Evolutionary conservation across 2,888 invertebrate genomes (phyloP).

Genomic region (Ectemnius continuus): DNA sequence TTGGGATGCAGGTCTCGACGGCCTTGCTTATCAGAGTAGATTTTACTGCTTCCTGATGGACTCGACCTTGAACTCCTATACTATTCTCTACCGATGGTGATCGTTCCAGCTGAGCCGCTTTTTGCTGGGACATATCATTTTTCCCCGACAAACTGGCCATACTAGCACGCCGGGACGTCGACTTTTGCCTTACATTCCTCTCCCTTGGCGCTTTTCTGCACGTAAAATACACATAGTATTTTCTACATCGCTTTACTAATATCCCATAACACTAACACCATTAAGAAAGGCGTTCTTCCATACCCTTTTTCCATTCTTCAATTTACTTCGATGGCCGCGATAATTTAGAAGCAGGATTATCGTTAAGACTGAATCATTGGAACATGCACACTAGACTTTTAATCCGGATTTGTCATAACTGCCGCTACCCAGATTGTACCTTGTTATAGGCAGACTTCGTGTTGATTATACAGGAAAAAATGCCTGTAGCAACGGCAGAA

Average conservation of each 20-base stretch:
- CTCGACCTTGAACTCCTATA: neutral
- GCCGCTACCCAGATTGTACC: conserved; percentile 16
- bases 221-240: neutral
- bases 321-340: conserved; percentile 32
- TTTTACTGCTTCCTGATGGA: neutral
- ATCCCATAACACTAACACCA: neutral
- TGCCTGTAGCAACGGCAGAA: too few relatives aligned
- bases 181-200: conserved; percentile 28
- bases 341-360: neutral
- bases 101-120: conserved; percentile 17
- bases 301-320: conserved; percentile 52
- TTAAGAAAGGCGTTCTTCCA: neutral
- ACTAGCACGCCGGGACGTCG: conserved; percentile 35
- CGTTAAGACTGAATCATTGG: conserved; percentile 32
- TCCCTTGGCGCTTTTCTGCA: conserved; percentile 48
- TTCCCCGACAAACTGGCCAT: conserved; percentile 30
- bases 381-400: conserved; percentile 28
- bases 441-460: too few relatives aligned
- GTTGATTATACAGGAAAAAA: too few relatives aligned
- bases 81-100: conserved; percentile 26
- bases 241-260: neutral
- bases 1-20: conserved; percentile 42
- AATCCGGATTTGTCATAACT: conserved; percentile 46
- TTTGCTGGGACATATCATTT: neutral
- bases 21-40: conserved; percentile 11